Evolutionary conservation across 2,797 vertebrate species (phyloP).

Genomic region (Sparidentex hasta): DNA sequence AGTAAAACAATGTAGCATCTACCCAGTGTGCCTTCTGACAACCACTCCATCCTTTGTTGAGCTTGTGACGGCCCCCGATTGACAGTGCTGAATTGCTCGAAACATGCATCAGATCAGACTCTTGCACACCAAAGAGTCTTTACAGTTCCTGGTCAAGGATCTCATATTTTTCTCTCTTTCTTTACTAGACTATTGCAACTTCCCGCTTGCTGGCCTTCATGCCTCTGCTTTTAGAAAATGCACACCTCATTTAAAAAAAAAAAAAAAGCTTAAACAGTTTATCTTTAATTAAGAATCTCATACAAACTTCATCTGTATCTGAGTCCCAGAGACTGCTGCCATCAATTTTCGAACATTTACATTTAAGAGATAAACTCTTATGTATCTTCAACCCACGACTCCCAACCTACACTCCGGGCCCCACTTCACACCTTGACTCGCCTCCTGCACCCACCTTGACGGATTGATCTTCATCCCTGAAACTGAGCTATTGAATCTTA

Average conservation of each 20-base stretch:
- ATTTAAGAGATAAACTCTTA: background rate
- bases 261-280: slow-evolving; percentile 1
- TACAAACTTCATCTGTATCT: background rate
- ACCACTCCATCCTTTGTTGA: slow-evolving; percentile 15
- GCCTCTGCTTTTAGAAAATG: slow-evolving; percentile 1
- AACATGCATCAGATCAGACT: slow-evolving; percentile 24
- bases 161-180: background rate
- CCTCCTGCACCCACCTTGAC: background rate
- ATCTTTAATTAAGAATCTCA: background rate
- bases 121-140: background rate
- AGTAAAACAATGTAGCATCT: slow-evolving; percentile 17
- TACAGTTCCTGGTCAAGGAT: slow-evolving; percentile 18
- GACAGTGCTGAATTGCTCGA: slow-evolving; percentile 25
- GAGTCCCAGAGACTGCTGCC: background rate
- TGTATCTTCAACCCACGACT: slow-evolving; percentile 7
- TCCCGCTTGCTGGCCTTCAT: background rate
- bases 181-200: background rate
- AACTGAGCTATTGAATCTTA: background rate
- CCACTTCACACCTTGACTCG: background rate
- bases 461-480: background rate
- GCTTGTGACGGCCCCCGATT: slow-evolving; percentile 22
- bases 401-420: background rate
- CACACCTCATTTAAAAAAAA: slow-evolving; percentile 16
- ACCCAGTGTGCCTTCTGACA: slow-evolving; percentile 17
- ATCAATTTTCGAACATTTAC: background rate